Base-by-base conservation (phyloP, 2,797 vertebrate genomes). In the Pseudochirops cupreus region DNA sequence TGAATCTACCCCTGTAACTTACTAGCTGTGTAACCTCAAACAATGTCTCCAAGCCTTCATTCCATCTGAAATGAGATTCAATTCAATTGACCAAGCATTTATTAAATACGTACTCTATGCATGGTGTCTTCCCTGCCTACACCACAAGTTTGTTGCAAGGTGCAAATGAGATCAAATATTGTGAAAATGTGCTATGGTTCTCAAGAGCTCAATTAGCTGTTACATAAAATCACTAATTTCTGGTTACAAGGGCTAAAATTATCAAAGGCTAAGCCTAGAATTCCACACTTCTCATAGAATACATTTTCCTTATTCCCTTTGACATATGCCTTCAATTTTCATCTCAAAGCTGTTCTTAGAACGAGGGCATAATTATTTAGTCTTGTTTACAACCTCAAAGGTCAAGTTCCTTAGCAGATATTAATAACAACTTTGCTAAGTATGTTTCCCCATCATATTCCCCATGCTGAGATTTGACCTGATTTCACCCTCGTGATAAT, bases 341-440 rank as follows among this genome's bases (percentile, higher is more conserved):
- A 92, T 94, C 90, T 96, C 94, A 96, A 97, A 97, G 92, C 95
- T 93, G 29, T 95, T 98, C 96, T 97, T 96, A 93, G 94, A 97
- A 96, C 62, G 92, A 96, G 74, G 59, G 21, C 95, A 52, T 91
- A 98, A 97, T 98, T 98, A 98, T 96, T 92, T 94, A 92, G 82
- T 56, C 95, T 97, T 98, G 92, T 98, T 98, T 98, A 98, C 92
- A 96, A 97, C 92, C 93, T 91, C 97, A 96, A 96, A 98, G 96
- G 97, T 97, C 92, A 97, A 74, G 87, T 95, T 98, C 93, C 95
- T 96, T 91, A 97, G 93, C 91, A 98, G 96, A 97, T 97, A 97
- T 1, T 50, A 98, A 95, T 95, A 98, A 96, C 91, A 89, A 55
- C 91, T 95, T 92, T 97, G 89, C 95, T 97, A 95, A 94, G 31